A percentile compares a stretch with the other conserved stretches of the same genome.
phyloP scores from a whole-genome alignment of 2,888 invertebrate genomes.

The Octonoba sinensis region DNA sequence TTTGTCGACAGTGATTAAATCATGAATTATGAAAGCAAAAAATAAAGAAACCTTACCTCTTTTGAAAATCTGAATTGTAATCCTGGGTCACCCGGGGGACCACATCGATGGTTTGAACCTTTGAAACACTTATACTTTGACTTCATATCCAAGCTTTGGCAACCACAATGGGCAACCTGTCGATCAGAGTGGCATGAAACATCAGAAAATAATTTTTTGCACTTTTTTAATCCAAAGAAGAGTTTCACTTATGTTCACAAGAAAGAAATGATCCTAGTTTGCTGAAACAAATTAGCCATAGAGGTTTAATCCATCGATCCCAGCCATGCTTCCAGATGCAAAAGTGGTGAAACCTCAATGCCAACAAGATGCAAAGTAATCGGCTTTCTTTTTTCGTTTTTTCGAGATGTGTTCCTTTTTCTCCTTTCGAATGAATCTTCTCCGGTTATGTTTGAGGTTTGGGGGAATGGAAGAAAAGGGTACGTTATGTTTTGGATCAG shows the following conservation, averaged over 20 bases:
- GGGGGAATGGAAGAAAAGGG: conserved; percentile 16
- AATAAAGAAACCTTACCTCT: conserved; percentile 14
- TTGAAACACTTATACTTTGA: not conserved
- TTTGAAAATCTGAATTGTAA: not conserved
- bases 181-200: no score
- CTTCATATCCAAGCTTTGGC: conserved; percentile 16
- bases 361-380: no score
- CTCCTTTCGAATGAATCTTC: conserved; percentile 7
- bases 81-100: conserved; percentile 1
- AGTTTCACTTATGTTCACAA: not conserved
- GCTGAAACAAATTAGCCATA: not conserved
- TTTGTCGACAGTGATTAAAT: no score
- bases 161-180: not conserved
- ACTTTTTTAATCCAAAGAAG: conserved; percentile 14
- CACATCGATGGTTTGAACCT: conserved; percentile 6
- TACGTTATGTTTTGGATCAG: conserved; percentile 61
- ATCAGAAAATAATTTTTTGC: no score
- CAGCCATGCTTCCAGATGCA: not conserved
- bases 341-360: no score
- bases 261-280: not conserved
- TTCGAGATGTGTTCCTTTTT: conserved; percentile 2
- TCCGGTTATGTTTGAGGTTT: conserved; percentile 20
- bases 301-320: not conserved
- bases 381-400: no score
- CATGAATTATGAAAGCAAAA: no score